A percentile compares a stretch with the other conserved stretches of the same genome.
phyloP scores from a whole-genome alignment of 2,888 invertebrate species.

The Amblyteles armatorius region DNA sequence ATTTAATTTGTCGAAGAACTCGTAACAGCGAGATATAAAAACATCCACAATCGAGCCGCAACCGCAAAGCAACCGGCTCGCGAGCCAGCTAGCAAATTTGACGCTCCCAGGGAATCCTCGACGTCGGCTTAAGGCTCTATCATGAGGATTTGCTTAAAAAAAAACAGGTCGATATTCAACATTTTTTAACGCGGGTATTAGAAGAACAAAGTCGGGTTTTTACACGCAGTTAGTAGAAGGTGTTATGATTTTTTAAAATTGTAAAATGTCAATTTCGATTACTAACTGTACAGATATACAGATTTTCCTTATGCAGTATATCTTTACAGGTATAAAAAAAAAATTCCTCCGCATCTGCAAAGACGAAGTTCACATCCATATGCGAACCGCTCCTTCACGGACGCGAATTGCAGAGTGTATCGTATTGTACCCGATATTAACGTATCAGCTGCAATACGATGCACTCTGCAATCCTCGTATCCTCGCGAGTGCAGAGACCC shows the following conservation, averaged over 20 bases:
- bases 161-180: too few relatives aligned
- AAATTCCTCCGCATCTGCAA: not conserved
- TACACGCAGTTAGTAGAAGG: too few relatives aligned
- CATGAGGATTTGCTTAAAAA: too few relatives aligned
- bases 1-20: not conserved
- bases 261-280: not conserved
- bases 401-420: not conserved
- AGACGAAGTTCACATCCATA: not conserved
- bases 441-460: slow-evolving; percentile 11
- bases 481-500: slow-evolving; percentile 20
- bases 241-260: too few relatives aligned
- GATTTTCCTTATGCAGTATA: too few relatives aligned
- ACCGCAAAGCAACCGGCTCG: not conserved
- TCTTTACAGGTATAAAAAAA: too few relatives aligned
- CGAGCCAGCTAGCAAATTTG: not conserved
- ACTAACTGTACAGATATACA: not conserved
- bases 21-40: not conserved
- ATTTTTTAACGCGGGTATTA: too few relatives aligned
- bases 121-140: not conserved
- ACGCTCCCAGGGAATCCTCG: not conserved
- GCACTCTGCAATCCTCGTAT: not conserved
- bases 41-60: not conserved
- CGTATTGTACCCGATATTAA: slow-evolving; percentile 15
- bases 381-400: not conserved
- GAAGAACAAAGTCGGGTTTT: too few relatives aligned